Percentiles rank a stretch among this genome's conserved stretches.
Conservation (phyloP, 1,140 invertebrate species). For the Drosophila pruinosa region DNA sequence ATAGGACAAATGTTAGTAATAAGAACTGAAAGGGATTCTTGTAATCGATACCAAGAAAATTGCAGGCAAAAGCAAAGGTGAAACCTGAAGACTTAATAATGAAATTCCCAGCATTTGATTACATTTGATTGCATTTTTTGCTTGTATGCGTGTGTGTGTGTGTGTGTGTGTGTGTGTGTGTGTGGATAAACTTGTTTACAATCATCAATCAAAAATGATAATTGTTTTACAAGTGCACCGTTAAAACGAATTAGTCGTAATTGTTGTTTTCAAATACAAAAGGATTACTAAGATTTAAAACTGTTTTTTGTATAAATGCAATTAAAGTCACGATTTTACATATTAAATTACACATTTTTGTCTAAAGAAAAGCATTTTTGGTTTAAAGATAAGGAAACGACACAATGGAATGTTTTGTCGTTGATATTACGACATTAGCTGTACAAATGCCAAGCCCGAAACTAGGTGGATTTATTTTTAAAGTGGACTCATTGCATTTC, state of each 20-base stretch:
- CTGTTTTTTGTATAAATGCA: background rate
- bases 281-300: background rate
- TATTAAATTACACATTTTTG: background rate
- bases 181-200: background rate
- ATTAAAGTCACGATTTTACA: background rate
- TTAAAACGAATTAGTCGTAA: background rate
- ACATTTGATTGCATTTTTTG: background rate
- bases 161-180: background rate
- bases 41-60: slow-evolving; percentile 6
- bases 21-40: background rate
- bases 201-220: background rate
- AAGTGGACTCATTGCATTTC: slow-evolving; percentile 4
- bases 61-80: background rate
- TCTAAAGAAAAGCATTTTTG: background rate
- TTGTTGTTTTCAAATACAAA: background rate
- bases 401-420: background rate
- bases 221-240: background rate
- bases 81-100: background rate
- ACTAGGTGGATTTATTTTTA: background rate
- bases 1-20: background rate
- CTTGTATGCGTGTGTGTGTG: background rate
- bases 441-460: background rate
- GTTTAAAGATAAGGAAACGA: background rate
- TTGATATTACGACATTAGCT: background rate
- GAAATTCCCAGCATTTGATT: background rate